These are phyloP conservation scores for Verasper variegatus DNA, from an alignment of 2,113 vertebrate species.

Conservation along the genomic window DNA sequence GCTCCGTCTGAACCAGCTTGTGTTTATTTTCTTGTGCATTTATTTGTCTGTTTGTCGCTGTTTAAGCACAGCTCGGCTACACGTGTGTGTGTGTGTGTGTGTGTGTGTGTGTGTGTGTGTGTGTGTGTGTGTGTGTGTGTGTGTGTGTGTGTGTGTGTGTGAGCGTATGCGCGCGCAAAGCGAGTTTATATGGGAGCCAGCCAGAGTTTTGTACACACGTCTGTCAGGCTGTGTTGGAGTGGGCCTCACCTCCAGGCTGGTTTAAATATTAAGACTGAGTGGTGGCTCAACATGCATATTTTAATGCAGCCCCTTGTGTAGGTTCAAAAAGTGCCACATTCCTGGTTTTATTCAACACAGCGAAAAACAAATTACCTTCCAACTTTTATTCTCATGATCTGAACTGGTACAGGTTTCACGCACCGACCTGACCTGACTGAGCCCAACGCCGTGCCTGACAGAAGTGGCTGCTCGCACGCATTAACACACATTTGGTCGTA, in stretches of 20 bases:
- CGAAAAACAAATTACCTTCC: slow-evolving; percentile 9
- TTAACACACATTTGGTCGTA: slow-evolving; percentile 35
- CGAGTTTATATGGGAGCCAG: slow-evolving; percentile 56
- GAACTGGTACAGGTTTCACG: neutral
- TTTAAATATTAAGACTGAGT: slow-evolving; percentile 82
- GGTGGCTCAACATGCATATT: slow-evolving; percentile 78
- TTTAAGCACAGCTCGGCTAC: slow-evolving; percentile 18
- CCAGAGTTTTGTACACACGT: slow-evolving; percentile 67
- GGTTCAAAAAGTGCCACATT: slow-evolving; percentile 47
- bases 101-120: no score
- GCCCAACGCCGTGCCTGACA: neutral
- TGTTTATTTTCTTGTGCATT: slow-evolving; percentile 55
- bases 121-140: no score
- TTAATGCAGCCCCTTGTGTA: slow-evolving; percentile 66
- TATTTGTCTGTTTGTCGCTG: slow-evolving; percentile 43
- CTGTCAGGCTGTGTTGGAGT: slow-evolving; percentile 64
- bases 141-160: no score
- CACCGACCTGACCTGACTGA: slow-evolving; percentile 30
- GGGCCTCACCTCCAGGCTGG: slow-evolving; percentile 77
- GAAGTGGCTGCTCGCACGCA: neutral
- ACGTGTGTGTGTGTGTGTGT: neutral
- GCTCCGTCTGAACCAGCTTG: slow-evolving; percentile 62
- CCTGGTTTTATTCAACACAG: slow-evolving; percentile 14
- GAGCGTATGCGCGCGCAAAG: slow-evolving; percentile 8
- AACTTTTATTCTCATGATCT: neutral